Evolutionary conservation across 2,797 vertebrate genomes (phyloP).

Genomic region (Leptodactylus fallax): DNA sequence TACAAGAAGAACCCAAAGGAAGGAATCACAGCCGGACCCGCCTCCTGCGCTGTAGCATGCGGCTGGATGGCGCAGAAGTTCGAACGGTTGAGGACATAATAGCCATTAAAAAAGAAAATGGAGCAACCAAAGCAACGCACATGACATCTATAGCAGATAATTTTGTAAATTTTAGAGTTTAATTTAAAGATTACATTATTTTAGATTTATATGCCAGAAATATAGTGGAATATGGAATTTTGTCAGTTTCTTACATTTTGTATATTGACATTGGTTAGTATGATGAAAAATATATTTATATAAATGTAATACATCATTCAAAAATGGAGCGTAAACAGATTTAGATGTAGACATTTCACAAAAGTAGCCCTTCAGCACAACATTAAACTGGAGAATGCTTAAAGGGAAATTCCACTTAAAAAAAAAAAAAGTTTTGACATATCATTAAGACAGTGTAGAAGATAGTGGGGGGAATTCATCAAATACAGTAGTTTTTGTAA

Average conservation of each 20-base stretch:
- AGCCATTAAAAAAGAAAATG: too few relatives aligned
- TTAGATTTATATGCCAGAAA: neutral
- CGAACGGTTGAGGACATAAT: too few relatives aligned
- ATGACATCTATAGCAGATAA: neutral
- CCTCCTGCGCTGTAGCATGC: too few relatives aligned
- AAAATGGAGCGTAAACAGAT: neutral
- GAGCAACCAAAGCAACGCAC: neutral
- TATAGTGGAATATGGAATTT: neutral
- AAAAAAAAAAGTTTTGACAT: too few relatives aligned
- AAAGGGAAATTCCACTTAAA: neutral
- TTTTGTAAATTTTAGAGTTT: neutral
- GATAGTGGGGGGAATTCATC: neutral
- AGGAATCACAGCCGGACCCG: too few relatives aligned
- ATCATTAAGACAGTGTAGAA: neutral
- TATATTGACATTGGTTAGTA: neutral
- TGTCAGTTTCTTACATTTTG: neutral
- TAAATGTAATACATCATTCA: neutral
- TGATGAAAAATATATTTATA: conserved; percentile 15
- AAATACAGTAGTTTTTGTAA: too few relatives aligned
- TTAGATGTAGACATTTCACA: neutral
- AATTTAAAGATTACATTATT: neutral
- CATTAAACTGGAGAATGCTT: neutral
- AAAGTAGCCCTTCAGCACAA: conserved; percentile 46
- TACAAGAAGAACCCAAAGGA: too few relatives aligned
- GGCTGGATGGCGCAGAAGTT: too few relatives aligned